These are phyloP conservation scores for Caenorhabditis elegans DNA, from an alignment of 1,140 invertebrate genomes.

Conservation along the genomic window WBcel235 BX284606.5:7587001-7587500, in stretches of 20 bases:
- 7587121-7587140: neutral
- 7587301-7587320: constrained; percentile 6
- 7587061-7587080: neutral
- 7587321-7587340: constrained; percentile 23
- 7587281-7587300: constrained; percentile 25
- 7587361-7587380: constrained; percentile 16
- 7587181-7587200: neutral
- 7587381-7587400: neutral
- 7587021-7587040: constrained; percentile 30
- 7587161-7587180: neutral
- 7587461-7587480: neutral
- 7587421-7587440: neutral
- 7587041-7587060: constrained; percentile 14
- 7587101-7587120: neutral
- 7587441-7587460: neutral
- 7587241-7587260: constrained; percentile 18
- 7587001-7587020: neutral
- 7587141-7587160: neutral
- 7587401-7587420: neutral
- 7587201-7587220: neutral
- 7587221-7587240: constrained; percentile 27
- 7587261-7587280: neutral
- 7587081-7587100: neutral
- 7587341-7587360: neutral
- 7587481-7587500: too few species aligned